These are phyloP conservation scores for Cynocephalus volans DNA, from an alignment of 2,113 vertebrate genomes.

Conservation along the genomic window DNA sequence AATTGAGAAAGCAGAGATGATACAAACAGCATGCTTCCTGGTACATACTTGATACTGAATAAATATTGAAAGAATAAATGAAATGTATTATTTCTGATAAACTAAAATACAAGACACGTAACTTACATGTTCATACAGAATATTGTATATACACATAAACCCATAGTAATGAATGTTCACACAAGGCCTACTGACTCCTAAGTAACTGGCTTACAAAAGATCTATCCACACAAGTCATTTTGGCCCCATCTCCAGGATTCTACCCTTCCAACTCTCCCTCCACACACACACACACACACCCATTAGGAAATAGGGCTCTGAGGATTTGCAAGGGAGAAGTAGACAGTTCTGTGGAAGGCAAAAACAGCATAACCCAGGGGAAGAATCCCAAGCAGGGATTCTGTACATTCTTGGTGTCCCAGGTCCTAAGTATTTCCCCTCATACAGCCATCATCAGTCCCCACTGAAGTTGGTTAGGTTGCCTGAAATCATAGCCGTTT, in stretches of 20 bases:
- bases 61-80: background rate
- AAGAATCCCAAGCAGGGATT: background rate
- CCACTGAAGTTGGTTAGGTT: background rate
- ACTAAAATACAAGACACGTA: background rate
- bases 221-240: background rate
- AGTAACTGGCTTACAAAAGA: background rate
- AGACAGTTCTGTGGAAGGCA: background rate
- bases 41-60: background rate
- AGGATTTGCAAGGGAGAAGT: background rate
- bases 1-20: background rate
- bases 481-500: background rate
- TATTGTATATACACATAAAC: background rate
- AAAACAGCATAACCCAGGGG: background rate
- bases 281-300: no score
- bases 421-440: background rate
- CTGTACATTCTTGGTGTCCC: background rate
- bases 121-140: background rate
- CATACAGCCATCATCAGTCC: background rate
- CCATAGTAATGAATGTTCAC: background rate
- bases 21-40: background rate
- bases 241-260: background rate
- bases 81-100: background rate
- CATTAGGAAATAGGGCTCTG: background rate
- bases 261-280: background rate
- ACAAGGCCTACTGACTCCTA: background rate